Evolutionary conservation across 2,888 invertebrate species (phyloP).

Genomic region (Horisme vitalbata): DNA sequence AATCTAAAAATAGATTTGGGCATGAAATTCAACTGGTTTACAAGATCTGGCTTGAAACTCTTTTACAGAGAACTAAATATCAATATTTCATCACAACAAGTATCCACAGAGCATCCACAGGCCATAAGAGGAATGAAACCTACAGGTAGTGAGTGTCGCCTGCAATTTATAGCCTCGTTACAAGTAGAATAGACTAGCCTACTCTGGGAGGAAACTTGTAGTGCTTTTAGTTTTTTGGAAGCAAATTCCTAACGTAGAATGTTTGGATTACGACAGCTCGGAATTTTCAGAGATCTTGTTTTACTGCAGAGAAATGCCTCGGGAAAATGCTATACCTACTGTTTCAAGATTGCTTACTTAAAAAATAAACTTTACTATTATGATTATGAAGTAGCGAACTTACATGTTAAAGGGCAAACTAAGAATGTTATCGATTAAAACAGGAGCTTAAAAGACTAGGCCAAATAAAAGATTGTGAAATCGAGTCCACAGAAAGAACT

Average conservation of each 20-base stretch:
- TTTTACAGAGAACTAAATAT: background rate
- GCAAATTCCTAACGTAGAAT: slow-evolving; percentile 16
- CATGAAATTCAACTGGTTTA: slow-evolving; percentile 1
- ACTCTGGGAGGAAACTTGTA: slow-evolving; percentile 26
- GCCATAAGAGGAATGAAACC: slow-evolving; percentile 29
- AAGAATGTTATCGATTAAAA: background rate
- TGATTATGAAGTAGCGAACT: no score
- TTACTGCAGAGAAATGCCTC: slow-evolving; percentile 4
- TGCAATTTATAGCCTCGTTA: slow-evolving; percentile 61
- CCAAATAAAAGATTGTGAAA: slow-evolving; percentile 3
- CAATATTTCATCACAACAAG: background rate
- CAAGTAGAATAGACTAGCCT: slow-evolving; percentile 46
- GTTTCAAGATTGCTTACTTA: no score
- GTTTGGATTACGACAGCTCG: slow-evolving; percentile 13
- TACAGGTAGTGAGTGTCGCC: slow-evolving; percentile 45
- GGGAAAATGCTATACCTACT: slow-evolving; percentile 1
- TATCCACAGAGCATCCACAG: no score
- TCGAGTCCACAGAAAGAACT: slow-evolving; percentile 3
- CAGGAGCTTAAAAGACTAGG: background rate
- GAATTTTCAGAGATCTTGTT: slow-evolving; percentile 9
- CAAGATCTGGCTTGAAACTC: slow-evolving; percentile 3
- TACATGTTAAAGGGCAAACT: no score
- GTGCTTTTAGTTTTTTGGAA: slow-evolving; percentile 29
- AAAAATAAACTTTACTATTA: no score
- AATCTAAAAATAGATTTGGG: slow-evolving; percentile 8